phyloP scores from a whole-genome alignment of 2,797 vertebrate species.

The Danio jaintianensis region DNA sequence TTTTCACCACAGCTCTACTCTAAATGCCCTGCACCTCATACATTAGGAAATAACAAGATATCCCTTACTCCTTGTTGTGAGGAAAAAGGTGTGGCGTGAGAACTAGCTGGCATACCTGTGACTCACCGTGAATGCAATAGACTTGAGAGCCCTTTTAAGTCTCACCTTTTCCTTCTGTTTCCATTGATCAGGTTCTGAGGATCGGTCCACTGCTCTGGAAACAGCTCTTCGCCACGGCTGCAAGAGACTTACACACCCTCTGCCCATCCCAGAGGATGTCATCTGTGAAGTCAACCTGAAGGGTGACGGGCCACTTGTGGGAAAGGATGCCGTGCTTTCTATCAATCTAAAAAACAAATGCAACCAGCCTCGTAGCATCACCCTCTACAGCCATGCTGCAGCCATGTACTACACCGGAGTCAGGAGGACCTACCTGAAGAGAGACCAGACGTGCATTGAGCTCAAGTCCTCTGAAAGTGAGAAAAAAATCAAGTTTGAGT shows the following conservation, averaged over 20 bases:
- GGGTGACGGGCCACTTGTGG: slow-evolving; percentile 40
- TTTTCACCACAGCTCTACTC: too few species aligned
- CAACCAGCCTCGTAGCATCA: slow-evolving; percentile 27
- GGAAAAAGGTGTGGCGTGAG: too few species aligned
- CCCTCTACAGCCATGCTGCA: slow-evolving; percentile 41
- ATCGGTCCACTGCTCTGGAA: slow-evolving; percentile 87
- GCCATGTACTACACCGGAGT: slow-evolving; percentile 59
- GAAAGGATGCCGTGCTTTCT: slow-evolving; percentile 51
- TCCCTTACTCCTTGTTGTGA: too few species aligned
- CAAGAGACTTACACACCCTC: slow-evolving; percentile 80
- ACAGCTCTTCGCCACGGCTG: slow-evolving; percentile 85
- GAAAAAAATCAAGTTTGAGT: slow-evolving; percentile 51
- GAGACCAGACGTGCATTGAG: slow-evolving; percentile 37
- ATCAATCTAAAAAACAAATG: slow-evolving; percentile 51
- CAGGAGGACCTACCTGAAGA: slow-evolving; percentile 45
- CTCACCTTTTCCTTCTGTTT: not conserved
- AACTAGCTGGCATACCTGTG: too few species aligned
- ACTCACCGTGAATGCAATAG: too few species aligned
- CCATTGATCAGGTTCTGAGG: slow-evolving; percentile 79
- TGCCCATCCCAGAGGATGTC: slow-evolving; percentile 78
- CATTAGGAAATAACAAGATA: too few species aligned
- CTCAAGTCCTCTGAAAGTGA: slow-evolving; percentile 52
- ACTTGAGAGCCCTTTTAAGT: too few species aligned
- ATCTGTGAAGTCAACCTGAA: slow-evolving; percentile 70
- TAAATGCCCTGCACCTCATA: too few species aligned